Evolutionary conservation across 2,888 invertebrate genomes (phyloP).

Genomic region (Sialis lutaria): DNA sequence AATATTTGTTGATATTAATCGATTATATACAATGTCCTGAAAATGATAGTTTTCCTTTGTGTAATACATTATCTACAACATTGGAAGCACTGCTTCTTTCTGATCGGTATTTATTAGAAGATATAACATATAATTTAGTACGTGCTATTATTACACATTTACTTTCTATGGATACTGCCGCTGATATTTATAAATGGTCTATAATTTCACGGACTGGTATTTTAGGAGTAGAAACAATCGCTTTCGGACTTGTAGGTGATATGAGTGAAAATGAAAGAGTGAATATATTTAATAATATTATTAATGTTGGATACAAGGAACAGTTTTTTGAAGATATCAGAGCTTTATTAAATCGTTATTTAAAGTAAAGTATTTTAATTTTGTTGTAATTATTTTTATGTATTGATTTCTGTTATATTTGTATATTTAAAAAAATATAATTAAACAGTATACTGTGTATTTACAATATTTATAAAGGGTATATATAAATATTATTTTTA

Average conservation of each 20-base stretch:
- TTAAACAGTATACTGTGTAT: too few species aligned
- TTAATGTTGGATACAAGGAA: constrained; percentile 31
- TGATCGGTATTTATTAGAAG: constrained; percentile 37
- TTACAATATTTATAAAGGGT: too few species aligned
- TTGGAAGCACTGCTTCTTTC: constrained; percentile 36
- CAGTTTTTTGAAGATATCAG: constrained; percentile 36
- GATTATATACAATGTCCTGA: constrained; percentile 24
- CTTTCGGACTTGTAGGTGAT: constrained; percentile 34
- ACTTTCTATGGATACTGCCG: constrained; percentile 30
- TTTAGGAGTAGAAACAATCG: constrained; percentile 37
- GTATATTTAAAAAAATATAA: too few species aligned
- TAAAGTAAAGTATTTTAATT: constrained; percentile 6
- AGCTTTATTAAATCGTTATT: constrained; percentile 17
- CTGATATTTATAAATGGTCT: constrained; percentile 40
- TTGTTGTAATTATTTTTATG: background rate
- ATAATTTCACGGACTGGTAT: constrained; percentile 40
- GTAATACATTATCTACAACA: constrained; percentile 27
- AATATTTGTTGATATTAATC: constrained; percentile 33
- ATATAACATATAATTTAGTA: constrained; percentile 29
- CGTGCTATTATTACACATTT: constrained; percentile 35
- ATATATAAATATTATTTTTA: too few species aligned
- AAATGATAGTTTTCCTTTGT: constrained; percentile 18
- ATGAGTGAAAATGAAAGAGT: constrained; percentile 29
- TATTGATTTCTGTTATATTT: too few species aligned
- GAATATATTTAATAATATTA: constrained; percentile 29